Evolutionary conservation across 2,797 vertebrate species (phyloP).

Genomic region (Sparidentex hasta): DNA sequence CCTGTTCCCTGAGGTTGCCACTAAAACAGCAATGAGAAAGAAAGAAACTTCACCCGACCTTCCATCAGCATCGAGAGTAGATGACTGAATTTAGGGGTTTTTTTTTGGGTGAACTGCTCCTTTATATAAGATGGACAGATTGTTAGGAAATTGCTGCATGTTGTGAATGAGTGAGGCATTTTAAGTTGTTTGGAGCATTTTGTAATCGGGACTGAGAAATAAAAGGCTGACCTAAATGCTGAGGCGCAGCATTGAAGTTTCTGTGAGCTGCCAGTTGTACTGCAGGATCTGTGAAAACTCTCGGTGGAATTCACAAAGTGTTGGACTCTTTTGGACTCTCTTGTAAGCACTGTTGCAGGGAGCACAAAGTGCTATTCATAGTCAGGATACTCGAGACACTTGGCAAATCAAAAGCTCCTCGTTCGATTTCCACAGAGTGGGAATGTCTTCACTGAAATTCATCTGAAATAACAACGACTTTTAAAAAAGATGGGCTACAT

Average conservation of each 20-base stretch:
- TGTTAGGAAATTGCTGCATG: not conserved
- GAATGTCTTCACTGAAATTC: slow-evolving; percentile 40
- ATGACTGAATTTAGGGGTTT: too few relatives aligned
- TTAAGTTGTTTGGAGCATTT: not conserved
- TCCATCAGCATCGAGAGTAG: too few relatives aligned
- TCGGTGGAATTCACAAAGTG: slow-evolving; percentile 56
- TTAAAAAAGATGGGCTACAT: slow-evolving; percentile 17
- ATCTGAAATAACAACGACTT: slow-evolving; percentile 39
- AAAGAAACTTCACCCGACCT: too few relatives aligned
- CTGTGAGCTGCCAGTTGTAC: slow-evolving; percentile 33
- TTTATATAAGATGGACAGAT: not conserved
- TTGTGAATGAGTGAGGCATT: not conserved
- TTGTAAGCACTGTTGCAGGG: slow-evolving; percentile 49
- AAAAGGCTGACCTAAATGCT: slow-evolving; percentile 34
- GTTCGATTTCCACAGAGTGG: slow-evolving; percentile 34
- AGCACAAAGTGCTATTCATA: slow-evolving; percentile 78
- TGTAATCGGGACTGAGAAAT: not conserved
- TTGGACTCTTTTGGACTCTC: slow-evolving; percentile 50
- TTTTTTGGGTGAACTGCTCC: too few relatives aligned
- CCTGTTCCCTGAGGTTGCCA: too few relatives aligned
- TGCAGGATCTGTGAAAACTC: slow-evolving; percentile 32
- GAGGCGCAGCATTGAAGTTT: slow-evolving; percentile 31
- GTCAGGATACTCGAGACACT: slow-evolving; percentile 68
- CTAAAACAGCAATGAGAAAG: too few relatives aligned
- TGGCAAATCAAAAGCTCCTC: slow-evolving; percentile 51